Base-by-base conservation (phyloP, 2,888 invertebrate genomes). In the Meandrusa payeni region DNA sequence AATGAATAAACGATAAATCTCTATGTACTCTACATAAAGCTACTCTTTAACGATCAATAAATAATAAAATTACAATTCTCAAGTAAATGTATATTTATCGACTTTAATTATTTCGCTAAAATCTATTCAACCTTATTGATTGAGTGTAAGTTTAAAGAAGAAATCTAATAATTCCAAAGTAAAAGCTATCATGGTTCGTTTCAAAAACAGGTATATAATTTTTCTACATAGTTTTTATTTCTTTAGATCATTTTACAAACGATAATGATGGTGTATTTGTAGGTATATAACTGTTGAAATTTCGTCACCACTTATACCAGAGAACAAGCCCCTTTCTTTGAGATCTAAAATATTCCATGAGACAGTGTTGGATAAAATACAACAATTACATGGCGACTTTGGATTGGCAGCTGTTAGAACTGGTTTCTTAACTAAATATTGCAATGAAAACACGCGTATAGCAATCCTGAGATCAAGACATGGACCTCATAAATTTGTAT, bases 401-500 rank as follows among this genome's bases (percentile, higher is more conserved):
- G 95, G 95, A 5, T 76, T 89, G 19, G 94, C 94, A 4, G 87
- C 93, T 1, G 88, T 93, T 3, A 91, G 90, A 61, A 82, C 90
- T 41, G 95, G 94, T 12, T 93, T 95, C 59, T 79, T 89, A 64
- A 92, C 93, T 12, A 95, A 94, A 82, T 95, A 95, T 76, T 94
- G 93, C 63, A 95, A 95, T 75, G 89, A 91, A 52, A 89, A 90
- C 45, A 95, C 95, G 0, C 90, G 91, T 77, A 92, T 95, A 55
- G 94, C 93, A 0, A 88, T 95, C 19, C 85, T 95, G 34, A 89
- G 93, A 59, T 88, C 89, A 9, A 82, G 94, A 36, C 95, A 94
- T 68, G 94, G 93, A 0, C 93, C 95, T 2, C 94, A 95, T 62
- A 90, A 85, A 59, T 90, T 93, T 69, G 86, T 95, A 0, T 83